Percentiles rank a stretch among this genome's conserved stretches.
These are phyloP conservation scores for Manis javanica DNA, from an alignment of 2,797 vertebrate species.

Conservation along the genomic window DNA sequence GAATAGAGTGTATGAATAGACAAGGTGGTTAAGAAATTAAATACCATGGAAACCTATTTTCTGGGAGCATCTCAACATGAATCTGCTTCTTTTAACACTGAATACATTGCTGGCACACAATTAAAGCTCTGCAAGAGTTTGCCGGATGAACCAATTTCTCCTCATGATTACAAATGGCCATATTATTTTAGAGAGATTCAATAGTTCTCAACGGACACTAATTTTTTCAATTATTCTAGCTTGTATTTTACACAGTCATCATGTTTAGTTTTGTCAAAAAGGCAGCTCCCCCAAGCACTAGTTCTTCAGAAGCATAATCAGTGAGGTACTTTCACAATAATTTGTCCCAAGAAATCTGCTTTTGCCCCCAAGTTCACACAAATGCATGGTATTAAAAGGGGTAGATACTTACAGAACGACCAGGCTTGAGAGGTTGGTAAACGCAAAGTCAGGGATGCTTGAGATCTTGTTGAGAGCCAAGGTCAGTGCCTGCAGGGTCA, in stretches of 20 bases:
- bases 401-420: slow-evolving; percentile 95
- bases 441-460: slow-evolving; percentile 94
- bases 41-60: neutral
- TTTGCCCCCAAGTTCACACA: neutral
- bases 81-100: neutral
- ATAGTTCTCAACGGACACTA: neutral
- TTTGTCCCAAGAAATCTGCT: neutral
- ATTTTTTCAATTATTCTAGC: neutral
- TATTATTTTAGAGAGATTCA: neutral
- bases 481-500: slow-evolving; percentile 95
- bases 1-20: neutral
- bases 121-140: neutral
- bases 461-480: slow-evolving; percentile 97
- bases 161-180: neutral
- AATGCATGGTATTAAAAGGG: neutral
- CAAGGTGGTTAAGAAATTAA: neutral
- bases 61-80: neutral
- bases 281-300: neutral
- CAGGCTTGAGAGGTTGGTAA: slow-evolving; percentile 96
- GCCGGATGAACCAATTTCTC: neutral
- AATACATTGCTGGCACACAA: neutral
- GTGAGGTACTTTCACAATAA: neutral
- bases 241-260: neutral
- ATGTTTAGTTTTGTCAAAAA: neutral
- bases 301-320: neutral